Conservation (phyloP, 2,113 vertebrate genomes). For the Hippocampus mohnikei region DNA sequence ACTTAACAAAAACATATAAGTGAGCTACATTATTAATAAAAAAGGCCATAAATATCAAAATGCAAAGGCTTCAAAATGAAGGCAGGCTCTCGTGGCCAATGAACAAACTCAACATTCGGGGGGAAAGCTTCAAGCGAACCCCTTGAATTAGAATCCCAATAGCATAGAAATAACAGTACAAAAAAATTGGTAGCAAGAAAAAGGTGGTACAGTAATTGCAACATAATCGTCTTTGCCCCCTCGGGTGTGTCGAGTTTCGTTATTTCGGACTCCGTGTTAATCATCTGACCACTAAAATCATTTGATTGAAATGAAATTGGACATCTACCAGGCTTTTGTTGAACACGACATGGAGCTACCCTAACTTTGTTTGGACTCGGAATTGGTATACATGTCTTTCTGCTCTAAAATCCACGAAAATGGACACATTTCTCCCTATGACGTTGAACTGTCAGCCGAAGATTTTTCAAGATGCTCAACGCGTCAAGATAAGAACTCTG, state of each 20-base stretch:
- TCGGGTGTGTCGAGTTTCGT: background rate
- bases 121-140: conserved; percentile 20
- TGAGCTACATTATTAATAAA: conserved; percentile 14
- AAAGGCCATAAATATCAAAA: conserved; percentile 36
- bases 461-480: too few species aligned
- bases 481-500: background rate
- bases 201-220: background rate
- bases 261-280: background rate
- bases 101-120: conserved; percentile 48
- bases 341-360: background rate
- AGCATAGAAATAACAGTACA: conserved; percentile 55
- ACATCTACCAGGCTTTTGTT: background rate
- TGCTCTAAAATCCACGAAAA: background rate
- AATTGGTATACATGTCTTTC: background rate
- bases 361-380: background rate
- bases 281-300: background rate
- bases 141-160: conserved; percentile 29
- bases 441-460: background rate
- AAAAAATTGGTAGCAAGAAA: conserved; percentile 21
- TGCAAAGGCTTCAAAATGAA: conserved; percentile 46
- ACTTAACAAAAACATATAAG: background rate
- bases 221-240: background rate
- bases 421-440: background rate
- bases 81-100: conserved; percentile 34
- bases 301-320: background rate